These are phyloP conservation scores for Drosophila miranda DNA, from an alignment of 1,140 invertebrate genomes.

Conservation along the genomic window DNA sequence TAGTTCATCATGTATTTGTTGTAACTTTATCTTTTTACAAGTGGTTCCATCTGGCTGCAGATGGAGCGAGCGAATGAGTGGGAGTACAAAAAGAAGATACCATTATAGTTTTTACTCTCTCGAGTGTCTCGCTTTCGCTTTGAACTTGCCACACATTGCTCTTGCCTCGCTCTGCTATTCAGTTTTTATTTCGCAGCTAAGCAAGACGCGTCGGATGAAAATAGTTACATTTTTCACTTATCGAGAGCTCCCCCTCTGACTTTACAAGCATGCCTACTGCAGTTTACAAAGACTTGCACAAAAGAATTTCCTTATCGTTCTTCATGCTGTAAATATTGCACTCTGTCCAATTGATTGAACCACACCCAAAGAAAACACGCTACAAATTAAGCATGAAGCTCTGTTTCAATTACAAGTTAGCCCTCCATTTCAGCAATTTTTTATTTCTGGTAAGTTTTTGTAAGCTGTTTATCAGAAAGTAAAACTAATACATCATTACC, in stretches of 20 bases:
- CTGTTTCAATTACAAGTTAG: slow-evolving; percentile 70
- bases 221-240: not conserved
- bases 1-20: slow-evolving; percentile 2
- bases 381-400: slow-evolving; percentile 50
- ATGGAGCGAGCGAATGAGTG: slow-evolving; percentile 33
- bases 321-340: slow-evolving; percentile 6
- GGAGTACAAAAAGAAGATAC: slow-evolving; percentile 7
- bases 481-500: not conserved
- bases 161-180: slow-evolving; percentile 8
- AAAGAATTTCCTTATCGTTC: not conserved
- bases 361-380: slow-evolving; percentile 4
- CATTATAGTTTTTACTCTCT: slow-evolving; percentile 16
- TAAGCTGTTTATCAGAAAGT: not conserved
- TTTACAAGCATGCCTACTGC: not conserved
- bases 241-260: not conserved
- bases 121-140: slow-evolving; percentile 31
- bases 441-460: slow-evolving; percentile 70
- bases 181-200: slow-evolving; percentile 11
- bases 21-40: slow-evolving; percentile 43
- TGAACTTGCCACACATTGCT: slow-evolving; percentile 32
- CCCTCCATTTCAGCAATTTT: slow-evolving; percentile 78
- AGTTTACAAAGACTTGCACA: not conserved
- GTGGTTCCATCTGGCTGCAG: slow-evolving; percentile 57
- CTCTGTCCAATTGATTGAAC: slow-evolving; percentile 36
- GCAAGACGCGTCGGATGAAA: not conserved